These are phyloP conservation scores for Formica selysi DNA, from an alignment of 1,140 invertebrate genomes.

Conservation along the genomic window DNA sequence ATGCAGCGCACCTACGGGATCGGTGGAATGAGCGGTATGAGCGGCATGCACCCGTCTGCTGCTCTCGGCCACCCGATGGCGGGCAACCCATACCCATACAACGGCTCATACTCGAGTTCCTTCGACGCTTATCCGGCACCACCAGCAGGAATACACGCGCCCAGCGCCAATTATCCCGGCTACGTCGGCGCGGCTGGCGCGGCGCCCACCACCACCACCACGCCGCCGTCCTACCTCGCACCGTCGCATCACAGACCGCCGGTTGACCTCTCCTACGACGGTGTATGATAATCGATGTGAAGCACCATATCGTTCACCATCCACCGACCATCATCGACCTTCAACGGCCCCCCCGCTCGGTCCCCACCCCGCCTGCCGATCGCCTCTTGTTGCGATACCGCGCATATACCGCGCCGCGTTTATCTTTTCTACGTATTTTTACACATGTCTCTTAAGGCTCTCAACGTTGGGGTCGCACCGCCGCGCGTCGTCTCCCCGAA, in stretches of 20 bases:
- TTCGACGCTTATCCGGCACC: slow-evolving; percentile 84
- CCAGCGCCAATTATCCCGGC: slow-evolving; percentile 84
- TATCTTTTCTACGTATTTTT: slow-evolving; percentile 83
- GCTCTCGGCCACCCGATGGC: slow-evolving; percentile 81
- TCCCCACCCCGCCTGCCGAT: slow-evolving; percentile 20
- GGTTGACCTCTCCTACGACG: slow-evolving; percentile 85
- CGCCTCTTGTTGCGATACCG: slow-evolving; percentile 56
- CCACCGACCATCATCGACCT: not conserved
- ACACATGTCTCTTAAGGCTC: slow-evolving; percentile 75
- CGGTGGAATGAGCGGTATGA: slow-evolving; percentile 81
- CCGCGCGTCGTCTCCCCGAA: slow-evolving; percentile 48
- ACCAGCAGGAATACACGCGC: slow-evolving; percentile 82
- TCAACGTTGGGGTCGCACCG: slow-evolving; percentile 59
- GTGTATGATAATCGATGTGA: slow-evolving; percentile 86
- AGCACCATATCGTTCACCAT: slow-evolving; percentile 42
- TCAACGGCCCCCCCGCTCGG: not conserved
- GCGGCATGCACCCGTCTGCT: slow-evolving; percentile 83
- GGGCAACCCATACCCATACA: slow-evolving; percentile 84
- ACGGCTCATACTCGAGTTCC: slow-evolving; percentile 83
- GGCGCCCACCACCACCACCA: slow-evolving; percentile 79
- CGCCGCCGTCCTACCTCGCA: slow-evolving; percentile 83
- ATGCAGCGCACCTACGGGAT: slow-evolving; percentile 85
- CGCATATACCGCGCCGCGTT: slow-evolving; percentile 61
- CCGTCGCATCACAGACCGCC: slow-evolving; percentile 84
- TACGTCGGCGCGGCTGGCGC: slow-evolving; percentile 76